Evolutionary conservation across 2,113 vertebrate genomes (phyloP), one percentile per base, ranked within the genome.

Genomic region (Barbus barbus): DNA sequence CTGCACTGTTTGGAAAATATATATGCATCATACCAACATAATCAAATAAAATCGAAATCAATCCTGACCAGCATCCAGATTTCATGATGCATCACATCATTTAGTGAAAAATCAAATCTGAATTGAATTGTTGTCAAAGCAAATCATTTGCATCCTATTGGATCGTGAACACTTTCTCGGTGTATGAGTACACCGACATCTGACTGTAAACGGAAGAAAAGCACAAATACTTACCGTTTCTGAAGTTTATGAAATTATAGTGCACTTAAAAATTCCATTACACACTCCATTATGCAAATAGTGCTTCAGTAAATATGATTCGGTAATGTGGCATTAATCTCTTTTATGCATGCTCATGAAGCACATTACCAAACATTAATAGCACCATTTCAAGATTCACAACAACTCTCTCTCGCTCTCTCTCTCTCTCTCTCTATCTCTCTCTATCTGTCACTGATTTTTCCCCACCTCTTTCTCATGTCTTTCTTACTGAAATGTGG

Each of bases 211-310:
- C 60, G 18, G 16, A 51, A 46, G 36, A 61, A 41, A 44, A 44
- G 58, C 78, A 69, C 53, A n/a, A 61, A 76, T 78, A 41, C n/a
- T n/a, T 61, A 78, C 41, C 20, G 9, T 69, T 81, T 81, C 4
- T 81, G 61, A 81, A 81, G 78, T 81, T 84, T 53, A 84, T 84
- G 24, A 84, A 84, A 84, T 71, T 69, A 69, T 26, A 51, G 58
- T 58, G 61, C 83, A 84, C 16, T 16, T 71, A 69, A 56, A 78
- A 84, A 79, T 36, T 82, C 72, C 58, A 82, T 86, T 82, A 82
- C 80, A 77, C 44, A 71, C 79, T 78, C 65, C 80, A 86, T 86
- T 77, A 82, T 82, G 84, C 80, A 76, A 86, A 86, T 82, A 44
- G 61, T n/a, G 71, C 72, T 41, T 65, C 71, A 67, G 58, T 81